A percentile compares a stretch with the other conserved stretches of the same genome.
Conservation (phyloP, 2,888 invertebrate genomes). For the Ophion ventricosus region DNA sequence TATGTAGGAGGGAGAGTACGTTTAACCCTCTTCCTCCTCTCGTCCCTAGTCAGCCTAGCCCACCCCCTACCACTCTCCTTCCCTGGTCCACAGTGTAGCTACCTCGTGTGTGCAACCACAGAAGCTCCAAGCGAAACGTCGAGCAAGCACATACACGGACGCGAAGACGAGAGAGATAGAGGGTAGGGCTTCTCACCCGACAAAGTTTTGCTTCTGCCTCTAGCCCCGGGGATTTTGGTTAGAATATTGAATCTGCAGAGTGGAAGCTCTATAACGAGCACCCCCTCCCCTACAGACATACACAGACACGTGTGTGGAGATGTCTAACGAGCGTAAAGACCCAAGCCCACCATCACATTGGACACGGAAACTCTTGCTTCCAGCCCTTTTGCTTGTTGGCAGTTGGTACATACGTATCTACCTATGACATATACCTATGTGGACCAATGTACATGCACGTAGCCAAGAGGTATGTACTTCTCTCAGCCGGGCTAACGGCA, state of each 20-base stretch:
- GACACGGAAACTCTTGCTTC: background rate
- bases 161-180: constrained; percentile 23
- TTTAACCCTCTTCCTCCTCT: constrained; percentile 34
- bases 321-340: constrained; percentile 16
- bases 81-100: constrained; percentile 21
- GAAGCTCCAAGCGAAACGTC: constrained; percentile 62
- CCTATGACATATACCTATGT: constrained; percentile 33
- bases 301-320: constrained; percentile 70
- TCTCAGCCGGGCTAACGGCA: constrained; percentile 63
- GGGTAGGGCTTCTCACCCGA: constrained; percentile 69
- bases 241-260: constrained; percentile 83
- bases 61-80: background rate
- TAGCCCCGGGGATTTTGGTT: constrained; percentile 83
- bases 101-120: constrained; percentile 59
- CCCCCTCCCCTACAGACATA: constrained; percentile 71
- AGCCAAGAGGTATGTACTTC: constrained; percentile 47
- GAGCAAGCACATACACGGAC: constrained; percentile 56
- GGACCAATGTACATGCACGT: constrained; percentile 47
- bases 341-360: constrained; percentile 17
- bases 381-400: constrained; percentile 21
- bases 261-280: constrained; percentile 82
- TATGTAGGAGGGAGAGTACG: constrained; percentile 33
- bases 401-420: constrained; percentile 42
- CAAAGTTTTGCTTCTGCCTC: constrained; percentile 80
- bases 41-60: constrained; percentile 1